phyloP scores from a whole-genome alignment of 2,888 invertebrate genomes.

The Macrophya annulata region DNA sequence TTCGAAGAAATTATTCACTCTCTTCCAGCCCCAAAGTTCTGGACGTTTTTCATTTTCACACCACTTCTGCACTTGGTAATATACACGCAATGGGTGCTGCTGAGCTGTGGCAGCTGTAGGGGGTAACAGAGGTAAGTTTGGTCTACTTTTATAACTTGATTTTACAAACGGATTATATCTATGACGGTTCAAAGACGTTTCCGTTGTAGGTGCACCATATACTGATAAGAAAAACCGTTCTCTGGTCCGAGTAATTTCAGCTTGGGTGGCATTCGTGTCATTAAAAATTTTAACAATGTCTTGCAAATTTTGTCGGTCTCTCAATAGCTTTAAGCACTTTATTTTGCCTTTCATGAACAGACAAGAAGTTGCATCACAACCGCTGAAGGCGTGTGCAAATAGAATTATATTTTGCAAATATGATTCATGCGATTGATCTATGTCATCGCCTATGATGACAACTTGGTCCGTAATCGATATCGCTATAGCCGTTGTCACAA shows the following conservation, averaged over 20 bases:
- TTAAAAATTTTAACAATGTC: slow-evolving; percentile 55
- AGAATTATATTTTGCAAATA: slow-evolving; percentile 57
- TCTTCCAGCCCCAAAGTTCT: too few species aligned
- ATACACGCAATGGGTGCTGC: slow-evolving; percentile 57
- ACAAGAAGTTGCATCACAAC: slow-evolving; percentile 59
- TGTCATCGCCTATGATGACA: not conserved
- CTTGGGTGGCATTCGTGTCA: slow-evolving; percentile 53
- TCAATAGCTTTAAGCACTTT: slow-evolving; percentile 53
- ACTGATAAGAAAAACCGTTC: slow-evolving; percentile 39
- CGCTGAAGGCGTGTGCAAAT: slow-evolving; percentile 62
- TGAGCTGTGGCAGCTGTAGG: slow-evolving; percentile 58
- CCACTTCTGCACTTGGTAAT: slow-evolving; percentile 57
- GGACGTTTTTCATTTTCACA: too few species aligned
- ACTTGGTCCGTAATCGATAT: not conserved
- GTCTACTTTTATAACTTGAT: not conserved
- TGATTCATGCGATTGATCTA: slow-evolving; percentile 58
- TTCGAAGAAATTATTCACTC: too few species aligned
- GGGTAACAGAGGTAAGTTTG: slow-evolving; percentile 55
- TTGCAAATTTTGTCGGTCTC: slow-evolving; percentile 56
- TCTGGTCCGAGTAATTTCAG: slow-evolving; percentile 42
- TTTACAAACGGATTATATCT: slow-evolving; percentile 9
- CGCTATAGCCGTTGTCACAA: slow-evolving; percentile 43
- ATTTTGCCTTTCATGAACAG: slow-evolving; percentile 62
- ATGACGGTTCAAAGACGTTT: slow-evolving; percentile 22
- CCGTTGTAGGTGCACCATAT: slow-evolving; percentile 40